Conservation (phyloP, 2,113 vertebrate species). For the Lucifuga dentata region DNA sequence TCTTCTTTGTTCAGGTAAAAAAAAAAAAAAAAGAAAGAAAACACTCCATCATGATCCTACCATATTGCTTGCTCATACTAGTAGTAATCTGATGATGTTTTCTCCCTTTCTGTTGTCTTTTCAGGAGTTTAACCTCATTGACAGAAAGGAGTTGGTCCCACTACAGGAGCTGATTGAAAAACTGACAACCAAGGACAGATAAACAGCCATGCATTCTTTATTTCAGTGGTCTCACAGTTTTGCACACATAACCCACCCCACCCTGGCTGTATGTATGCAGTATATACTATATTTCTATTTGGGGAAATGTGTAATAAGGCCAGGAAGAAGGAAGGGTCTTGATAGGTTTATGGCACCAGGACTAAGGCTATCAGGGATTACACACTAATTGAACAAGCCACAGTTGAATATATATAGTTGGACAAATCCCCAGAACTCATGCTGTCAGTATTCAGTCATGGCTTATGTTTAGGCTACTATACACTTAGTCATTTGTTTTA, state of each 20-base stretch:
- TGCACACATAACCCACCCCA: constrained; percentile 75
- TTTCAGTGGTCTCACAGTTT: constrained; percentile 73
- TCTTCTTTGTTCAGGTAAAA: constrained; percentile 95
- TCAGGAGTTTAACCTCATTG: constrained; percentile 96
- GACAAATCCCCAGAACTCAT: constrained; percentile 30
- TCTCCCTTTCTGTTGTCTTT: not conserved
- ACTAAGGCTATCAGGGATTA: constrained; percentile 74
- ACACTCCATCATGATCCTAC: no score
- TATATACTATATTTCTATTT: constrained; percentile 77
- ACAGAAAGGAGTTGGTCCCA: constrained; percentile 94
- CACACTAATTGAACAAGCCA: constrained; percentile 55
- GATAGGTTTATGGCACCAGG: constrained; percentile 72
- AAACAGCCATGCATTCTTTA: constrained; percentile 69
- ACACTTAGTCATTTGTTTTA: constrained; percentile 42
- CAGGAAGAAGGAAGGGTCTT: constrained; percentile 67
- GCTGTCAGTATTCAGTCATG: constrained; percentile 38
- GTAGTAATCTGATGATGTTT: not conserved
- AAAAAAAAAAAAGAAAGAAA: no score
- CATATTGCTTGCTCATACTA: no score
- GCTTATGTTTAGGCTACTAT: constrained; percentile 37
- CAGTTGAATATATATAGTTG: constrained; percentile 21
- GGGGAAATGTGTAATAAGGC: constrained; percentile 74
- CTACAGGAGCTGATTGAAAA: constrained; percentile 98
- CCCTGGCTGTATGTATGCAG: constrained; percentile 79
- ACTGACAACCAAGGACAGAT: constrained; percentile 97